Base-by-base conservation (phyloP, 2,888 invertebrate species). In the Ecdyonurus torrentis region DNA sequence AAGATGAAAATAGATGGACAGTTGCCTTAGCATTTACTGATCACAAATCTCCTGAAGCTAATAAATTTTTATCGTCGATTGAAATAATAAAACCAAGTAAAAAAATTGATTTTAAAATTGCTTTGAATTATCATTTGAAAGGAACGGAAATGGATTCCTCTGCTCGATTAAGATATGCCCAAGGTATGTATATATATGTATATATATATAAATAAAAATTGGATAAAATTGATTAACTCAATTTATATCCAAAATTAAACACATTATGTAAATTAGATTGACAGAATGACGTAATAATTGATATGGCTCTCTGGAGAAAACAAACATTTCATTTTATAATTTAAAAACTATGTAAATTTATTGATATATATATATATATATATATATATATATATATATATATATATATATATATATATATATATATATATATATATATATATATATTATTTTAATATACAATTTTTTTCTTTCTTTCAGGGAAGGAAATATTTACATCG, bases 41-140 rank as follows among this genome's bases (percentile, higher is more conserved):
- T 52, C 79, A 83, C 1, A 81, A 82, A 65, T 81, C 81, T 22
- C 77, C 82, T 60, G 83, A 83, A 64, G 82, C 82, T 59, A 73
- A 82, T 65, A 81, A 81, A 71, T 70, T 89, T 65, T 77, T 82
- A 71, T 83, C 84, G 0, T 78, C 81, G 58, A 70, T 89, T 15
- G 81, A 83, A 2, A 71, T 90, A 1, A 79, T 77, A 1, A 78
- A 86, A 66, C 86, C 86, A 0, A 79, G 82, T 25, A 81, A 85
- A 5, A 82, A 85, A 65, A 76, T 87, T 67, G 83, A 85, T 70
- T 79, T 89, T 65, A 83, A 84, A 66, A 71, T 83, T 20, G 76
- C 78, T 61, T 71, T 84, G 1, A 78, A 78, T 69, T 78, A 77
- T 66, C 73, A 76, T 61, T 76, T 78, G 61, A 76, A 77, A 60